These are phyloP conservation scores for Chloroclysta siterata DNA, from an alignment of 2,888 invertebrate genomes.

Conservation along the genomic window DNA sequence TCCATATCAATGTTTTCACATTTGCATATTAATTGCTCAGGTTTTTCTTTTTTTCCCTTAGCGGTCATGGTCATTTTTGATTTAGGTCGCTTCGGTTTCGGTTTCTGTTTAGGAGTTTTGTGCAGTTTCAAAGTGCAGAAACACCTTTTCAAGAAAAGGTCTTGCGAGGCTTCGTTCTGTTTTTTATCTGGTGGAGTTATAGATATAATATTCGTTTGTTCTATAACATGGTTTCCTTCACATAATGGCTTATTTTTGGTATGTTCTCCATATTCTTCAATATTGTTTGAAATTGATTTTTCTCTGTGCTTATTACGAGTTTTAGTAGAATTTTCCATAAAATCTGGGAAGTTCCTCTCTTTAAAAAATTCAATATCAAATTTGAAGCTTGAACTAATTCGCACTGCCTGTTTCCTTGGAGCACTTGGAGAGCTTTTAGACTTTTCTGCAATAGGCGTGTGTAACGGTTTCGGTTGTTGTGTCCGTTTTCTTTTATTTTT, in stretches of 20 bases:
- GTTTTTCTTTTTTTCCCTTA: slow-evolving; percentile 4
- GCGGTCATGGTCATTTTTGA: slow-evolving; percentile 34
- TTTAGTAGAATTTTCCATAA: slow-evolving; percentile 2
- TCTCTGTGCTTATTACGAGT: slow-evolving; percentile 1
- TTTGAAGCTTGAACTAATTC: slow-evolving; percentile 47
- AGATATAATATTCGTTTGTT: slow-evolving; percentile 3
- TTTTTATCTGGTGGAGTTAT: neutral
- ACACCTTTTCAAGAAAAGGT: slow-evolving; percentile 46
- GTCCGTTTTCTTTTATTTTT: slow-evolving; percentile 15
- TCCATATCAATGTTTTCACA: slow-evolving; percentile 2
- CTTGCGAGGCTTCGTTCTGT: neutral
- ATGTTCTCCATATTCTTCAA: neutral
- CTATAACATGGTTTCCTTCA: slow-evolving; percentile 7
- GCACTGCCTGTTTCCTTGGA: slow-evolving; percentile 37
- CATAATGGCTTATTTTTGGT: neutral
- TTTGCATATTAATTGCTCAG: slow-evolving; percentile 6
- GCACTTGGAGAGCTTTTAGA: slow-evolving; percentile 27
- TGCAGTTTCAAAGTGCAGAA: slow-evolving; percentile 51
- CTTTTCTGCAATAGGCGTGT: slow-evolving; percentile 17
- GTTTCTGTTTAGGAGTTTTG: slow-evolving; percentile 33
- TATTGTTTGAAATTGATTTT: slow-evolving; percentile 10
- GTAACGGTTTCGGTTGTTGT: slow-evolving; percentile 2
- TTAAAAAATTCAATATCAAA: slow-evolving; percentile 52
- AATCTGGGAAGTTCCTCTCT: slow-evolving; percentile 28
- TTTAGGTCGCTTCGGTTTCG: slow-evolving; percentile 21